These are phyloP conservation scores for Scomber colias DNA, from an alignment of 2,113 vertebrate species.

Conservation along the genomic window DNA sequence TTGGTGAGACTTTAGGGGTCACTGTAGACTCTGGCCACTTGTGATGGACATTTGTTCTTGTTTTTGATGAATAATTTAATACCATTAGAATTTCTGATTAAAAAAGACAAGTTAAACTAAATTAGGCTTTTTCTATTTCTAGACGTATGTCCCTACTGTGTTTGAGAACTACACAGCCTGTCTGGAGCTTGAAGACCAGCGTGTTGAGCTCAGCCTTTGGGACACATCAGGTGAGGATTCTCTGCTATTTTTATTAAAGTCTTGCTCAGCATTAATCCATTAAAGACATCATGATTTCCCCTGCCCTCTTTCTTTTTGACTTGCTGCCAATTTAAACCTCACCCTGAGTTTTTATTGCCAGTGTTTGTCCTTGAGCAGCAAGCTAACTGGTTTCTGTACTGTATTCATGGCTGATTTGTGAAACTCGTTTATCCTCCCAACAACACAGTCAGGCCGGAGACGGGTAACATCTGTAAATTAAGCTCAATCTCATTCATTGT, in stretches of 20 bases:
- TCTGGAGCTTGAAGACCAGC: conserved; percentile 93
- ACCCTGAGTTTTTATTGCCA: not conserved
- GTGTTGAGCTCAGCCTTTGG: conserved; percentile 96
- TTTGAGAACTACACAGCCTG: conserved; percentile 98
- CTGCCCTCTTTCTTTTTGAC: not conserved
- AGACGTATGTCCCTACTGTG: conserved; percentile 96
- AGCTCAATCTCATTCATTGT: conserved; percentile 38
- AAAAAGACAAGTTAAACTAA: not conserved
- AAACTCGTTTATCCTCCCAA: conserved; percentile 39
- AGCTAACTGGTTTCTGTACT: conserved; percentile 23
- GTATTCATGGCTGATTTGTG: conserved; percentile 33
- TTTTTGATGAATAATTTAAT: not conserved
- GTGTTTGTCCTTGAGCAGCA: not conserved
- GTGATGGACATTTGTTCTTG: too few species aligned
- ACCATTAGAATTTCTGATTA: not conserved
- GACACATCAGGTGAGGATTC: conserved; percentile 93
- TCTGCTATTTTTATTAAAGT: too few species aligned
- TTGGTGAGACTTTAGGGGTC: not conserved
- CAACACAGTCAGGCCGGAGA: conserved; percentile 42
- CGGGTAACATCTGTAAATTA: conserved; percentile 40
- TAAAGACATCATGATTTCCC: too few species aligned
- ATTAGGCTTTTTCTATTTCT: conserved; percentile 37
- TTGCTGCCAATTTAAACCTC: not conserved
- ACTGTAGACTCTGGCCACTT: too few species aligned
- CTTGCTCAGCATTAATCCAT: too few species aligned